Evolutionary conservation across 2,113 vertebrate species (phyloP), one percentile per base, ranked within the genome.

Genomic region (Tamias sibiricus): DNA sequence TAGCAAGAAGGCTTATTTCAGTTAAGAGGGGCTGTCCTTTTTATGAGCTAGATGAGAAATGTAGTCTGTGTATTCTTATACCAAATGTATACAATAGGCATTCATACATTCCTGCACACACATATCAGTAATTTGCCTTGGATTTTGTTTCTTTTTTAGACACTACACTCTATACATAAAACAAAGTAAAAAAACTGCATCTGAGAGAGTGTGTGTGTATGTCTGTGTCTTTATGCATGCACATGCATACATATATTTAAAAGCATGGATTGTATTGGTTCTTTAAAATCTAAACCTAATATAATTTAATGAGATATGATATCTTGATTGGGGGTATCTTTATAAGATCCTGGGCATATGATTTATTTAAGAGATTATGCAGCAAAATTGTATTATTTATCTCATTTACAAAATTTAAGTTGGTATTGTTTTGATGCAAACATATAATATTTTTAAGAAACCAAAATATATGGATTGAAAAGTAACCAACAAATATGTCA

Each of bases 171-270:
- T 9, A 24, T 13, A 32, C 1, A 14, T 2, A 59, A 4, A 80
- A 59, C 2, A 32, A 62, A 35, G 0, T 3, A 6, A 35, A 8
- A 37, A 8, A 64, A 54, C 4, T 47, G n/a, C 1, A 10, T 3
- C 7, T 6, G n/a, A n/a, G n/a, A n/a, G n/a, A n/a, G 3, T 1
- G 14, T 30, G 5, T 57, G 14, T 49, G 47, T 49, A n/a, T n/a
- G n/a, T n/a, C 44, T 57, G 8, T 24, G 6, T 37, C 24, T 20
- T 5, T 20, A 6, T 8, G 22, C 20, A 62, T 26, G 59, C 24
- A 57, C 13, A 20, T 57, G 20, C 0, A 1, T 14, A 0, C 2
- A 2, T 74, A 69, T 93, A 7, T 16, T 76, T 82, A 75, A 84
- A 76, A 40, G 16, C n/a, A 12, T 6, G 9, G 2, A 3, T 69